Percentiles rank a stretch among this genome's conserved stretches.
These are phyloP conservation scores for Morone saxatilis DNA, from an alignment of 2,113 vertebrate species.

Conservation along the genomic window DNA sequence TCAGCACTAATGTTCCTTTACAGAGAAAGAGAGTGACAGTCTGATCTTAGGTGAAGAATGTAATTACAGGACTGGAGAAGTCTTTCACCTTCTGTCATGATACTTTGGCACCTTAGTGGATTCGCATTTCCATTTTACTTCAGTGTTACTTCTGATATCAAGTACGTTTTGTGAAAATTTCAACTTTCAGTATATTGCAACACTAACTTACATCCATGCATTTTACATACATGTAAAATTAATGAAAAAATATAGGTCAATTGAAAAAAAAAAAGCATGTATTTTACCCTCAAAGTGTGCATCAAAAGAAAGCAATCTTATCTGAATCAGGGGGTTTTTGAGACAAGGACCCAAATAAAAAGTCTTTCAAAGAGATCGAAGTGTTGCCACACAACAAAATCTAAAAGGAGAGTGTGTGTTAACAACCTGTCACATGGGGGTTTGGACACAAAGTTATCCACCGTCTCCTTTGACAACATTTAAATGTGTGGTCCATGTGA, in stretches of 20 bases:
- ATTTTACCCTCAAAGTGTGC: neutral
- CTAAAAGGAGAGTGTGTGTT: constrained; percentile 32
- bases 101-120: constrained; percentile 27
- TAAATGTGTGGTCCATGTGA: constrained; percentile 45
- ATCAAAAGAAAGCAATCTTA: neutral
- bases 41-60: constrained; percentile 52
- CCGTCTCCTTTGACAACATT: constrained; percentile 30
- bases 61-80: constrained; percentile 43
- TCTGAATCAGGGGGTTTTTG: constrained; percentile 10
- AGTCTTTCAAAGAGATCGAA: constrained; percentile 15
- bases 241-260: neutral
- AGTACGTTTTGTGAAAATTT: constrained; percentile 23
- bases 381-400: constrained; percentile 46
- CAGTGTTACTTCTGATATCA: constrained; percentile 15
- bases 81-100: constrained; percentile 42
- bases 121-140: constrained; percentile 27
- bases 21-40: constrained; percentile 45
- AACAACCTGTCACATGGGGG: neutral
- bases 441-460: constrained; percentile 19
- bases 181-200: neutral
- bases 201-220: neutral
- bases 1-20: constrained; percentile 49
- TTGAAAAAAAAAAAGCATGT: neutral
- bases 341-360: constrained; percentile 10
- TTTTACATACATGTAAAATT: neutral